Base-by-base conservation (phyloP, 2,888 invertebrate genomes). In the Bombyx huttoni region DNA sequence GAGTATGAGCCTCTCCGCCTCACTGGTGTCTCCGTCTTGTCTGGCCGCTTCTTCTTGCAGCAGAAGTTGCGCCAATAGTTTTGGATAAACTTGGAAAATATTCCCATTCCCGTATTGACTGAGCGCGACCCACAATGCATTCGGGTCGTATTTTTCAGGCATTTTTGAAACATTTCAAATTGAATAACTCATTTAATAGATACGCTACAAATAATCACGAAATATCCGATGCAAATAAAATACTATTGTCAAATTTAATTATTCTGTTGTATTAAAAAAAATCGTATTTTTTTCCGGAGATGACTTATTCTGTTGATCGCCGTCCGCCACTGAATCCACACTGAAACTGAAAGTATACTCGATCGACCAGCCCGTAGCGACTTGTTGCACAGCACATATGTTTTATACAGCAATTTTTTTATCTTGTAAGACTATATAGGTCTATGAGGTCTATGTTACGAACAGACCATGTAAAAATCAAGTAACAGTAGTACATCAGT, bases 71-170 rank as follows among this genome's bases (percentile, higher is more conserved):
- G 91, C 90, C 73, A 94, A 84, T 2, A 93, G 78, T 63, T 90
- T 90, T 0, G 93, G 92, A 65, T 94, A 92, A 7, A 92, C 89
- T 13, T 90, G 89, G 68, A 94, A 93, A 48, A 93, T 83, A 65
- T 92, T 90, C 5, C 89, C 87, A 50, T 90, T 90, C 47, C 86
- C 88, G 54, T 85, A 76, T 53, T 90, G 85, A 67, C 83, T 90
- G 58, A 91, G 83, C 47, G 89, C 90, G 55, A 91, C 87, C 91
- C 91, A 91, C 49, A 87, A 57, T 13, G 75, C 65, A 59, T 78
- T 87, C 7, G 87, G 67, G 59, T 87, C 81, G 62, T 83, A 79
- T 61, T 73, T 78, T 1, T 59, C 63, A 47, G 75, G 58, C 87
- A 87, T 87, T 54, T 54, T 73, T 56, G 0, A 5, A 40, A 1